Evolutionary conservation across 2,888 invertebrate genomes (phyloP), one percentile per base, ranked within the genome.

Genomic region (Phlogophora meticulosa): DNA sequence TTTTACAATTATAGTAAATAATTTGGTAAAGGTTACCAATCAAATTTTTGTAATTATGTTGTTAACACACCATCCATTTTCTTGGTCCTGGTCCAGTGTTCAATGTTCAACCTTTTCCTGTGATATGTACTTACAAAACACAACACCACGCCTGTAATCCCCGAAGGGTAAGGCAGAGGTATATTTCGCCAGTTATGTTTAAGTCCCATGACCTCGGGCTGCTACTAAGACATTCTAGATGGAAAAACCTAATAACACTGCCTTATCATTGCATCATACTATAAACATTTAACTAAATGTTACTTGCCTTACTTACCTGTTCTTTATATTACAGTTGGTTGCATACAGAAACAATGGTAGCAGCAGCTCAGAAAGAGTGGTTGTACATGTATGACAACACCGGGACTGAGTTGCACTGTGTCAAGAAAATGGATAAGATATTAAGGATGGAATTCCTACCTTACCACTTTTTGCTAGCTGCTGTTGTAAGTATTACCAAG

Each of bases 301-400:
- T n/a, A n/a, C n/a, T n/a, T n/a, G n/a, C n/a, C n/a, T n/a, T n/a
- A n/a, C n/a, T 5, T 17, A 48, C n/a, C 2, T 36, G 0, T 15
- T 10, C 2, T 5, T 72, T 72, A 38, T 73, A 59, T 92, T 92
- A 34, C 85, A 97, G 97, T 81, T 99, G 98, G 98, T 93, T 98
- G 22, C 99, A 99, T 91, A 96, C 98, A 52, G 99, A 99, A 93
- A 99, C 98, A 9, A 98, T 99, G 98, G 98, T 98, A 92, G 99
- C 99, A 0, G 98, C 98, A 5, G 99, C 99, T 0, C 99, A 99
- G 91, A 99, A 99, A 87, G 97, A 98, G 81, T 99, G 99, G 98
- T 97, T 99, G 0, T 98, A 99, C 87, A 97, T 99, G 77, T 99
- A 99, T 90, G 99, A 99, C 90, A 98, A 98, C 87, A 97, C 98